Evolutionary conservation across 2,113 vertebrate species (phyloP), one percentile per base, ranked within the genome.

Genomic region (Alectura lathami): DNA sequence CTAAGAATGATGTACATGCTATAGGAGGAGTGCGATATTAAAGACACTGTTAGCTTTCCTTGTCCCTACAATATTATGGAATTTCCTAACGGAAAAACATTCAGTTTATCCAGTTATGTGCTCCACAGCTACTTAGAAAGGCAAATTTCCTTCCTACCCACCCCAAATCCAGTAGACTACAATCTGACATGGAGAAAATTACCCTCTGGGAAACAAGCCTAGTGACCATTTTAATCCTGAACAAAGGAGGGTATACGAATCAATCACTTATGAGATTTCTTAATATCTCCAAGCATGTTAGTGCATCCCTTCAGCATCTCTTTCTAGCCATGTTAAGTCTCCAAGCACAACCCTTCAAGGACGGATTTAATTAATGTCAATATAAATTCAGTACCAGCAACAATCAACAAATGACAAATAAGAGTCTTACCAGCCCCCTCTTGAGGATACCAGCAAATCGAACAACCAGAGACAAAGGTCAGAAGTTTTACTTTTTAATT

Each of bases 281-380:
- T 48, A 48, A 50, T 45, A 85, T 45, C 89, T 93, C 78, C 72
- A 85, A 57, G 43, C 63, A 85, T 85, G 66, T 73, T 79, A 88
- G 74, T 66, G 75, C 62, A 94, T 89, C 78, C 57, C 56, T 89
- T 87, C 91, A 94, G 62, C 62, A 82, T 68, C 53, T 82, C 48
- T 29, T 84, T 76, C 48, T 50, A 88, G 62, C 57, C 82, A 69
- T 45, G 70, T n/a, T 68, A 69, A 70, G 53, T 93, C 78, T 87
- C 62, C 57, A 60, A 76, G 53, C 53, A 80, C 67, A 95, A 83
- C 53, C 18, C 45, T 91, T 93, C 63, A 79, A 93, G 78, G 78
- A 95, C 9, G 1, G 48, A 88, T 93, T 93, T 94, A 87, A 91
- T 94, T 89, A 88, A 79, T 66, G 67, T 79, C 85, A 95, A 29